Evolutionary conservation across 1,140 invertebrate genomes (phyloP).

Genomic region (Anastrepha obliqua): DNA sequence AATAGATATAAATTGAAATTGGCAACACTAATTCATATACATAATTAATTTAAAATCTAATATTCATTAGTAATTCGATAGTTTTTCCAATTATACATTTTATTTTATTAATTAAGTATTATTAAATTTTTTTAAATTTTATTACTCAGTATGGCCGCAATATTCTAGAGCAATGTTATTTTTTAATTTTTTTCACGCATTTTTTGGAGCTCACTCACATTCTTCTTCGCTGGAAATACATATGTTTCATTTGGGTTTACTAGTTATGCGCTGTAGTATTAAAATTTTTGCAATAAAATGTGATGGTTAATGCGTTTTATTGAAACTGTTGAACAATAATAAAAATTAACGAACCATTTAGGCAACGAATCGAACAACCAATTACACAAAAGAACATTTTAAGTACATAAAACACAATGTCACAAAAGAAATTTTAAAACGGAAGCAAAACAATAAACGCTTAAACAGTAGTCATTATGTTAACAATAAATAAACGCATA

Average conservation of each 20-base stretch:
- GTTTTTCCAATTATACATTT: background rate
- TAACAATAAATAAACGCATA: background rate
- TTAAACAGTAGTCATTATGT: too few relatives aligned
- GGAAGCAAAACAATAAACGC: background rate
- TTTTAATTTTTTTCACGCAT: background rate
- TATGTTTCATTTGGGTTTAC: too few relatives aligned
- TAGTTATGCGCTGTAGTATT: background rate
- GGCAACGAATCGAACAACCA: slow-evolving; percentile 1
- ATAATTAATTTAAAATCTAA: too few relatives aligned
- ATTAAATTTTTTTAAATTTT: too few relatives aligned
- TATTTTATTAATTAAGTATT: background rate
- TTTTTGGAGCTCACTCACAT: background rate
- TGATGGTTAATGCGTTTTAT: slow-evolving; percentile 29
- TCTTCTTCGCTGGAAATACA: slow-evolving; percentile 39
- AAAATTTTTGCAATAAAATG: background rate
- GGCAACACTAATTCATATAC: too few relatives aligned
- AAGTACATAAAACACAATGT: slow-evolving; percentile 1
- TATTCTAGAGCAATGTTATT: background rate
- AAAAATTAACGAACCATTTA: slow-evolving; percentile 23
- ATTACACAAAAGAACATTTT: slow-evolving; percentile 40
- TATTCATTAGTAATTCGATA: too few relatives aligned
- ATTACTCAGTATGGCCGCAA: too few relatives aligned
- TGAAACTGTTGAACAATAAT: slow-evolving; percentile 43
- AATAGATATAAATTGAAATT: too few relatives aligned
- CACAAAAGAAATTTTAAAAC: background rate